phyloP scores from a whole-genome alignment of 1,140 invertebrate genomes.

The Drosophila rufa region DNA sequence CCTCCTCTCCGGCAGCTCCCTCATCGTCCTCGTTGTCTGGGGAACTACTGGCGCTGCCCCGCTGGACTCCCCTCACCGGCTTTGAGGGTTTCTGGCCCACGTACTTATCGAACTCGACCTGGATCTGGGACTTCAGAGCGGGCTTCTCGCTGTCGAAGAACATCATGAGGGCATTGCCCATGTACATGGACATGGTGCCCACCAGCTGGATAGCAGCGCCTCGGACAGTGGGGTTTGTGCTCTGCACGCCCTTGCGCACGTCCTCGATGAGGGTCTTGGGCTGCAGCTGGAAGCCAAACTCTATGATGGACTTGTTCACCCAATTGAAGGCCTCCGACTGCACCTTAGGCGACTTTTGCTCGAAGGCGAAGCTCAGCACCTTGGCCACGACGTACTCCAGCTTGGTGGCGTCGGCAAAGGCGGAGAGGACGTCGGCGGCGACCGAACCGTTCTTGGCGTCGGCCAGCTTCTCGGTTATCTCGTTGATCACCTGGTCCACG shows the following conservation, averaged over 20 bases:
- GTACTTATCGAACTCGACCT: conserved; percentile 94
- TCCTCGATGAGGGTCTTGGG: conserved; percentile 92
- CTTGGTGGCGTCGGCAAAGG: conserved; percentile 91
- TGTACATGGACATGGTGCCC: conserved; percentile 91
- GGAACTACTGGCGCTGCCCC: conserved; percentile 8
- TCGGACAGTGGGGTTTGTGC: conserved; percentile 93
- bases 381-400: conserved; percentile 91
- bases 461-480: conserved; percentile 94
- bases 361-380: conserved; percentile 91
- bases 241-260: conserved; percentile 93
- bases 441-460: conserved; percentile 92
- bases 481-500: conserved; percentile 91
- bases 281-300: conserved; percentile 92
- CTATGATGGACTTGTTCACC: conserved; percentile 91
- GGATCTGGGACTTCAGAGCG: conserved; percentile 93
- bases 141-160: conserved; percentile 96
- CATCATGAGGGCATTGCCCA: conserved; percentile 90
- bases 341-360: conserved; percentile 96
- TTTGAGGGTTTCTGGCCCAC: conserved; percentile 89
- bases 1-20: conserved; percentile 85
- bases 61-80: conserved; percentile 88
- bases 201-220: conserved; percentile 89
- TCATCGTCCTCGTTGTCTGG: conserved; percentile 86
- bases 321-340: conserved; percentile 94
- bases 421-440: conserved; percentile 90